These are phyloP conservation scores for Panthera leo DNA, from an alignment of 2,113 vertebrate species.

Conservation along the genomic window DNA sequence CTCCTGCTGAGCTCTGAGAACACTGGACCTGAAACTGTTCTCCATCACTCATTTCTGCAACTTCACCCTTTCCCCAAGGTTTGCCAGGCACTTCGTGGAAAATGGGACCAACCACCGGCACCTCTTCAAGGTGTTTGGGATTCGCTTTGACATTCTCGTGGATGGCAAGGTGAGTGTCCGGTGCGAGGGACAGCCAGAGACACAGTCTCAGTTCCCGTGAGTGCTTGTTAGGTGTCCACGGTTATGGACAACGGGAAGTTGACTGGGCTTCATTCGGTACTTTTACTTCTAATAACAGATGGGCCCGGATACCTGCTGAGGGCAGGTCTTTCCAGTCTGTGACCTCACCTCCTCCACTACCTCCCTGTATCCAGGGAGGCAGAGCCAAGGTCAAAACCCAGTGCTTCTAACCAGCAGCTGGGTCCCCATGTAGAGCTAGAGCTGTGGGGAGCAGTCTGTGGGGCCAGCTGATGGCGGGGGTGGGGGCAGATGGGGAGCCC, in stretches of 20 bases:
- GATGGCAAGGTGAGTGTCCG: constrained; percentile 89
- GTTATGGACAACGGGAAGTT: not conserved
- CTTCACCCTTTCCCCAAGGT: constrained; percentile 75
- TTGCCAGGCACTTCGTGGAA: constrained; percentile 92
- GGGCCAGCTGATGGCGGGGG: not conserved
- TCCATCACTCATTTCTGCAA: not conserved
- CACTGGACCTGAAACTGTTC: accelerated
- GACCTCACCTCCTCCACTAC: not conserved
- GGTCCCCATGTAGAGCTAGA: not conserved
- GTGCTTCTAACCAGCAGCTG: not conserved
- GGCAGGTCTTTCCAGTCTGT: not conserved
- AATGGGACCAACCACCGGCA: constrained; percentile 85
- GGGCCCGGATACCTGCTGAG: not conserved
- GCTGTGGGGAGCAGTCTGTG: not conserved
- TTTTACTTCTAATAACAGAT: not conserved
- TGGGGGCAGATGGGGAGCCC: not conserved
- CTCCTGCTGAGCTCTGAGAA: not conserved
- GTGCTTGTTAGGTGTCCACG: not conserved
- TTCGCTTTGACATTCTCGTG: constrained; percentile 94
- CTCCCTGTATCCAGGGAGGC: not conserved
- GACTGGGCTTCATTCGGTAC: not conserved
- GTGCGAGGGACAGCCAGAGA: not conserved
- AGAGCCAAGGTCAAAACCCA: not conserved
- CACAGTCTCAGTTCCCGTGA: not conserved
- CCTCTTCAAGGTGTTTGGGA: constrained; percentile 95